Conservation (phyloP, 2,797 vertebrate genomes). For the Centroberyx gerrardi region DNA sequence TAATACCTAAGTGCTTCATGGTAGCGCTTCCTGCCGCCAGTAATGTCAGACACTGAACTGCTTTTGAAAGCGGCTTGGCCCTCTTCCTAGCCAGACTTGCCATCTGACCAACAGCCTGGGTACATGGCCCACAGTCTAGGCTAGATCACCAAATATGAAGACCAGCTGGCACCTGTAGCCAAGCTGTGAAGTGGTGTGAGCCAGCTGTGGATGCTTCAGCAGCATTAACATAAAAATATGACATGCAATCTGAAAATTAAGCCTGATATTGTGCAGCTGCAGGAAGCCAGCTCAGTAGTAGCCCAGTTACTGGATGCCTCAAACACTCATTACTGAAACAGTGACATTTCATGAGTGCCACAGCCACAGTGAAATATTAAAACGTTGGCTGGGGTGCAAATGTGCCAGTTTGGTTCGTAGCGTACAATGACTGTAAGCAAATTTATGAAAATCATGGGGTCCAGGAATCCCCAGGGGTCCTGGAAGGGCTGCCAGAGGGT, state of each 20-base stretch:
- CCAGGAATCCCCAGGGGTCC: neutral
- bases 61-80: conserved; percentile 4
- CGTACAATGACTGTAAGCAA: too few relatives aligned
- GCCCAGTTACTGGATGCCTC: neutral
- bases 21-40: too few relatives aligned
- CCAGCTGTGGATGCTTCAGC: conserved; percentile 45
- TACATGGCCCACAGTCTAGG: conserved; percentile 13
- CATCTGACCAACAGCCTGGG: conserved; percentile 22
- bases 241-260: conserved; percentile 5
- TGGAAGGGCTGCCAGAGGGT: neutral
- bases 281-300: neutral
- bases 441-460: neutral
- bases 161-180: conserved; percentile 60
- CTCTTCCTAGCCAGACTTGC: conserved; percentile 12
- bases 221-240: conserved; percentile 22
- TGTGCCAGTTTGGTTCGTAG: neutral
- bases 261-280: neutral
- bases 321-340: conserved; percentile 6
- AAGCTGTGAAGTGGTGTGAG: conserved; percentile 30
- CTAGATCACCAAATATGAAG: conserved; percentile 39
- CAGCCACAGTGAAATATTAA: neutral
- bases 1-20: too few relatives aligned
- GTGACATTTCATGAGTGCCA: neutral
- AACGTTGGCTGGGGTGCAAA: neutral
- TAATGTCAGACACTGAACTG: neutral